Conservation (phyloP, 2,797 vertebrate genomes). For the Crenuchus spilurus region DNA sequence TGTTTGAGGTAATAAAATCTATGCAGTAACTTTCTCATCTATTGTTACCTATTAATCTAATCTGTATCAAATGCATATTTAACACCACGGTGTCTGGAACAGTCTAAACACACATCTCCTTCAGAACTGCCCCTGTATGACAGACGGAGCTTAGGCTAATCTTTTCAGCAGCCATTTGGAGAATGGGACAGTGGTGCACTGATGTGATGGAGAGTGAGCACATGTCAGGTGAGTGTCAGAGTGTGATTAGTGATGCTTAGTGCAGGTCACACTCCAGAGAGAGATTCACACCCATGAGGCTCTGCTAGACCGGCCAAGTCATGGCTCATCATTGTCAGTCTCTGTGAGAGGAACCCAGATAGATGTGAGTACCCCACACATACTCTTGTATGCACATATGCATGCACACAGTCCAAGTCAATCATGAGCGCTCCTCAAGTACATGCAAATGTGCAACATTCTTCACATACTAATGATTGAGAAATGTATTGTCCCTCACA, state of each 20-base stretch:
- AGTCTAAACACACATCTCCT: neutral
- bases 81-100: neutral
- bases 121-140: neutral
- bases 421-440: neutral
- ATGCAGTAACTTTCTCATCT: no score
- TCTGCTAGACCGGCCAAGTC: slow-evolving; percentile 10
- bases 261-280: slow-evolving; percentile 35
- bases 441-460: neutral
- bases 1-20: no score
- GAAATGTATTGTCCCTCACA: neutral
- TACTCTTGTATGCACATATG: slow-evolving; percentile 1
- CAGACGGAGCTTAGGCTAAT: neutral
- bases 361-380: neutral
- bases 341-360: neutral
- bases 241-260: slow-evolving; percentile 40
- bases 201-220: slow-evolving; percentile 33
- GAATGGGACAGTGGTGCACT: neutral
- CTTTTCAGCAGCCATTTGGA: neutral
- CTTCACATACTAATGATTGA: neutral
- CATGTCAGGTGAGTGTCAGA: slow-evolving; percentile 27
- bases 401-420: neutral
- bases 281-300: slow-evolving; percentile 13
- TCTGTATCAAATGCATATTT: neutral
- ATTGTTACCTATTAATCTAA: no score
- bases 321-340: slow-evolving; percentile 26